Base-by-base conservation (phyloP, 2,888 invertebrate genomes). In the Netelia fuscicornis region DNA sequence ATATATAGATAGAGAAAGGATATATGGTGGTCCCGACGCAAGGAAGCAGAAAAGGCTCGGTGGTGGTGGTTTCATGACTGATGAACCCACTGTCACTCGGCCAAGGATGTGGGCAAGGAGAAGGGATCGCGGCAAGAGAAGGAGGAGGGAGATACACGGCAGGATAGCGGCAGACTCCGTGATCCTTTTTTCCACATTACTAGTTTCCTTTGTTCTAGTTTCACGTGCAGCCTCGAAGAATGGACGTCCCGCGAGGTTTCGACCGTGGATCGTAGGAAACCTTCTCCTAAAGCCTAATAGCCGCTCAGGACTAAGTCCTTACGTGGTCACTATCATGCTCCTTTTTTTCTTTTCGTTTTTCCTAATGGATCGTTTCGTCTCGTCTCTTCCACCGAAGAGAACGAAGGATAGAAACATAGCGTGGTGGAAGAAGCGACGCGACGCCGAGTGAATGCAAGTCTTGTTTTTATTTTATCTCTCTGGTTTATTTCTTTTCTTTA, bases 311-410 rank as follows among this genome's bases (percentile, higher is more conserved):
- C 23, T 23, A 9, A 13, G 62, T 64, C 68, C 60, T 64, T 72
- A 13, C 71, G 60, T 60, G 72, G 72, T 62, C 17, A 71, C 71
- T 74, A 67, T 58, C 58, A 48, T 64, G 74, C 84, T 79, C 84
- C 75, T 86, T 70, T 37, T 6, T 37, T 6, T 37, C 6, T 37
- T 37, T 37, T 37, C 6, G 6, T 37, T 37, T 37, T 84, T 84
- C 78, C 84, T 81, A 81, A 84, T 84, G 75, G 77, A 77, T 30
- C 84, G 37, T 81, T 86, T 81, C 84, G 86, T 86, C 83, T 54
- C 58, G 70, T 64, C 62, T 54, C 60, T 64, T 70, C 23, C 60
- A 54, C 30, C 60, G n/a, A 17, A 13, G 62, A 75, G 25, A 60
- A 70, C 17, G 56, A 20, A 9, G 13, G 52, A 62, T 17, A 65